phyloP scores from a whole-genome alignment of 2,888 invertebrate species.

The Aspidapion aeneum region DNA sequence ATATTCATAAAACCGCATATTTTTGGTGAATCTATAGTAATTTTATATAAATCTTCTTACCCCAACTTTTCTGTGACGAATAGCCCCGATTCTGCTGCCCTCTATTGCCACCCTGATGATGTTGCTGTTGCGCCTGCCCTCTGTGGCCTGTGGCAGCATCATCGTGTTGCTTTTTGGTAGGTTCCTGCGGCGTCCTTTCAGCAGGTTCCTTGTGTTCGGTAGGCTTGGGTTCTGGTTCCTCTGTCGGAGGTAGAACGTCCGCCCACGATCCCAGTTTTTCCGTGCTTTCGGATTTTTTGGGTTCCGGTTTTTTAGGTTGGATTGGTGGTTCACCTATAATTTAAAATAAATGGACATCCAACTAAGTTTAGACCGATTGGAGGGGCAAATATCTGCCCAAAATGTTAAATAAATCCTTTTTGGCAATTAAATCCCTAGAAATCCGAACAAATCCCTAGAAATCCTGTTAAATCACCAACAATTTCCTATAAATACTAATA shows the following conservation, averaged over 20 bases:
- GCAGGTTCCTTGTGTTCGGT: constrained; percentile 13
- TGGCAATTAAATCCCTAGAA: too few relatives aligned
- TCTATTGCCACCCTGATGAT: constrained; percentile 33
- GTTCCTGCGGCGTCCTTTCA: constrained; percentile 15
- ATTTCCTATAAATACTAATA: too few relatives aligned
- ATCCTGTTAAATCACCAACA: too few relatives aligned
- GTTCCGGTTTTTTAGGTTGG: constrained; percentile 10
- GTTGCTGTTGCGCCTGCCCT: constrained; percentile 41
- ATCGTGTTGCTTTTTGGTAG: constrained; percentile 10
- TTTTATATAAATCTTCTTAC: too few relatives aligned
- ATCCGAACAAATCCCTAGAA: too few relatives aligned
- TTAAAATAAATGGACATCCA: too few relatives aligned
- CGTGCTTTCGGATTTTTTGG: constrained; percentile 11
- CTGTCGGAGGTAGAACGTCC: constrained; percentile 25
- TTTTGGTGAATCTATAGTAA: too few relatives aligned
- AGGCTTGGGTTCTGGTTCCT: constrained; percentile 34
- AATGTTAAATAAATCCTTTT: too few relatives aligned
- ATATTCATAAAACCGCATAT: too few relatives aligned
- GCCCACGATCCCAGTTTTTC: constrained; percentile 1
- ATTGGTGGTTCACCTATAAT: too few relatives aligned
- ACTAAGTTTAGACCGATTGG: too few relatives aligned
- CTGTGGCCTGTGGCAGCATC: constrained; percentile 16
- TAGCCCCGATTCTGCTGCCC: constrained; percentile 30
- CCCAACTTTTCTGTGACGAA: constrained; percentile 33
- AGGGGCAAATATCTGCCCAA: too few relatives aligned